These are phyloP conservation scores for Bos taurus DNA, from an alignment of 2,113 vertebrate genomes.

Conservation along the genomic window DNA sequence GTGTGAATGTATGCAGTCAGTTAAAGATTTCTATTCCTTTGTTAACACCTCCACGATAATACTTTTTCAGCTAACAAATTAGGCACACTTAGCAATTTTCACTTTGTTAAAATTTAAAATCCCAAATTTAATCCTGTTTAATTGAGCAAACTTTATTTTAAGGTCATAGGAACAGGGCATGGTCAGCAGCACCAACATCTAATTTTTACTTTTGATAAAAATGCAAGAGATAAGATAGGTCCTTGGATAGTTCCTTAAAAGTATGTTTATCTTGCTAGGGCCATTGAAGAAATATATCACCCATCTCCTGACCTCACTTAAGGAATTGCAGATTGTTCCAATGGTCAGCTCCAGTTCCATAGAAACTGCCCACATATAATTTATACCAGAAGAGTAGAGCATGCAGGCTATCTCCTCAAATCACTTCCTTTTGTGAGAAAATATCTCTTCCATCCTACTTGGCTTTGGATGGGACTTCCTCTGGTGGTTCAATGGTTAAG, in stretches of 20 bases:
- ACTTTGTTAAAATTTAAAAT: background rate
- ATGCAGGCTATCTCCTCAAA: background rate
- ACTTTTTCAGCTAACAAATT: background rate
- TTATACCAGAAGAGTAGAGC: background rate
- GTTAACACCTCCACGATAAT: background rate
- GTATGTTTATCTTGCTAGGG: background rate
- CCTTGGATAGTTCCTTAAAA: background rate
- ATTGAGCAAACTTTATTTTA: background rate
- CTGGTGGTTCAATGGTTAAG: background rate
- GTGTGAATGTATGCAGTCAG: background rate
- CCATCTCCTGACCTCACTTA: background rate
- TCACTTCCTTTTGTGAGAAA: background rate
- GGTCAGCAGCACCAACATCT: background rate
- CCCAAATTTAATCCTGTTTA: background rate
- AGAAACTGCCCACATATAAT: background rate
- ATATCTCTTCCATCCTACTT: background rate
- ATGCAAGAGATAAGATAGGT: background rate
- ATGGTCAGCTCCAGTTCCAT: background rate
- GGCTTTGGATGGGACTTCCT: background rate
- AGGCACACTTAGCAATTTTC: background rate
- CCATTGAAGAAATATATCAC: background rate
- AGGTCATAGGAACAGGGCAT: background rate
- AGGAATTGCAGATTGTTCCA: background rate
- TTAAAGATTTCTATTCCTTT: background rate
- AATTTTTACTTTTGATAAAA: background rate